Evolutionary conservation across 1,140 invertebrate genomes (phyloP), one percentile per base, ranked within the genome.

Genomic region (Calephelis nemesis): DNA sequence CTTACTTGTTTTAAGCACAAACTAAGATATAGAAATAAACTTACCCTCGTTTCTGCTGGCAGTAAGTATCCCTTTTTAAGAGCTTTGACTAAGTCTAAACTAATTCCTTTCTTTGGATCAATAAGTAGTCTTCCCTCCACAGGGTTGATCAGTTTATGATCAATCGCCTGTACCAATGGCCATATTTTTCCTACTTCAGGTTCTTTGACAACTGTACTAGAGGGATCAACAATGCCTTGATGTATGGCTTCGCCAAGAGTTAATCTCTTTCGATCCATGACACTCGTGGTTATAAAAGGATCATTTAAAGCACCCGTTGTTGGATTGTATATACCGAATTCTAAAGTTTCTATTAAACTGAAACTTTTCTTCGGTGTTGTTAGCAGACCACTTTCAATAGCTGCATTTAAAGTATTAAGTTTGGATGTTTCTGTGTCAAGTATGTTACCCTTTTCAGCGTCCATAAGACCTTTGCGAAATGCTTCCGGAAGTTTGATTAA

Each of bases 21-120:
- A 77, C 72, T 72, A 74, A 65, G 66, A 76, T 67, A 79, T 63
- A 67, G 65, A 65, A 70, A 69, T 40, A 74, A 77, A 96, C 97
- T 98, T 95, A 98, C 97, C 96, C 97, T 95, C 84, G 96, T 96
- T 94, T 97, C 96, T 85, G 97, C 97, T 85, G 97, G 94, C 91
- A 98, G 94, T 75, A 98, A 94, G 91, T 96, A 95, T 81, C 97
- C 97, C 88, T 95, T 95, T 83, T 98, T 96, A 83, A 95, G 93
- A 77, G 98, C 98, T 93, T 98, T 97, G 70, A 96, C 92, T 83
- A 98, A 95, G 93, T 97, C 96, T 76, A 97, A 93, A 82, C 93
- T 93, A 77, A 92, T 92, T 69, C 92, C 91, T 78, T 93, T 93
- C 78, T 94, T 93, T 68, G 93, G 93, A 82, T 96, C 94, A 70